Evolutionary conservation across 1,140 invertebrate genomes (phyloP).

Genomic region (Pollicipes pollicipes): DNA sequence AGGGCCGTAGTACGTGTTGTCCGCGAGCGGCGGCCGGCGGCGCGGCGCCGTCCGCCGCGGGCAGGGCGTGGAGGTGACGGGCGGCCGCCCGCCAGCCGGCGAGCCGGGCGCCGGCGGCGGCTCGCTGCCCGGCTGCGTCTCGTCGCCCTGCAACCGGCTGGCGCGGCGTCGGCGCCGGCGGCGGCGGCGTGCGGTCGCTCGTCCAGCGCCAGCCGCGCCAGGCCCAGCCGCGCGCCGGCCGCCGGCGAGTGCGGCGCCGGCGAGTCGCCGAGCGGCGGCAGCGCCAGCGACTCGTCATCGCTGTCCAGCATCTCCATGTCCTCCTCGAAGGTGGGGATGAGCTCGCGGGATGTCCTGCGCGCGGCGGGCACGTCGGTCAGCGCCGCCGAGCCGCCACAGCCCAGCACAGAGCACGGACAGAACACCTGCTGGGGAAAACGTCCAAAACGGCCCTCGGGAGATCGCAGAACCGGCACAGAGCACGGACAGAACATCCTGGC

Average conservation of each 20-base stretch:
- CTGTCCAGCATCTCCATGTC: constrained; percentile 19
- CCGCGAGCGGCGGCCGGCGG: not conserved
- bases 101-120: not conserved
- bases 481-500: not conserved
- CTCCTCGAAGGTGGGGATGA: constrained; percentile 20
- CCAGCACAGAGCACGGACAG: too few species aligned
- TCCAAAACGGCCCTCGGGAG: not conserved
- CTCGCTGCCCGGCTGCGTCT: not conserved
- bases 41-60: not conserved
- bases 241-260: not conserved
- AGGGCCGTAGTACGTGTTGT: constrained; percentile 17
- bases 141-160: constrained; percentile 1
- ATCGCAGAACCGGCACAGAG: not conserved
- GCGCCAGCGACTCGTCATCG: constrained; percentile 16
- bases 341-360: constrained; percentile 16
- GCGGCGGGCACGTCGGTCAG: too few species aligned
- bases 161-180: not conserved
- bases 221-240: too few species aligned
- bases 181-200: not conserved
- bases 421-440: not conserved
- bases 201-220: not conserved
- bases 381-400: too few species aligned
- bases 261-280: not conserved
- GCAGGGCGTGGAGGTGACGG: not conserved
- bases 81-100: not conserved